phyloP scores from a whole-genome alignment of 2,888 invertebrate species.

The Acleris cristana region DNA sequence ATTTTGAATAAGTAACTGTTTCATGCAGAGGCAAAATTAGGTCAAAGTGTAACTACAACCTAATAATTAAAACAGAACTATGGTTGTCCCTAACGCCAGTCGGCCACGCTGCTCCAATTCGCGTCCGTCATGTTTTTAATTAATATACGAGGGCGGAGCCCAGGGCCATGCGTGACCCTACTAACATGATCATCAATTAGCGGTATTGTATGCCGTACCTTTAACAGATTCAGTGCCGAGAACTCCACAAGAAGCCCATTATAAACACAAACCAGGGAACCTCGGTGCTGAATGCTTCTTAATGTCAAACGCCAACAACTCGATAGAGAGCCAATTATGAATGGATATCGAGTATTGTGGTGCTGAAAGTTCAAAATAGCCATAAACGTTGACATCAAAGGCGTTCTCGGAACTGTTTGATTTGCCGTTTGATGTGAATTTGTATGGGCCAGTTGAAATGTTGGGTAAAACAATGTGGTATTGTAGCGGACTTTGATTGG shows the following conservation, averaged over 20 bases:
- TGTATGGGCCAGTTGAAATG: neutral
- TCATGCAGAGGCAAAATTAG: neutral
- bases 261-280: too few species aligned
- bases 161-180: conserved; percentile 62
- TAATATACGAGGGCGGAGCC: conserved; percentile 71
- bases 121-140: conserved; percentile 79
- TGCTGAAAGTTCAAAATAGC: neutral
- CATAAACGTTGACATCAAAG: conserved; percentile 23
- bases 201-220: conserved; percentile 46
- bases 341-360: too few species aligned
- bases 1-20: neutral
- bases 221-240: neutral
- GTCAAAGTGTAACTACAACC: neutral
- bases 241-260: too few species aligned
- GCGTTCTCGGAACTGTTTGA: conserved; percentile 9
- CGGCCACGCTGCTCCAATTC: conserved; percentile 65
- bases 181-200: conserved; percentile 70
- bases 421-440: conserved; percentile 2
- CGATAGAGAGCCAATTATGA: too few species aligned
- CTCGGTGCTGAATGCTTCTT: too few species aligned
- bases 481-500: neutral
- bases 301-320: too few species aligned
- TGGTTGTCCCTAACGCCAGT: conserved; percentile 50
- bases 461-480: neutral
- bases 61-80: neutral